Base-by-base conservation (phyloP, 2,888 invertebrate genomes). In the Agriotes lineatus region DNA sequence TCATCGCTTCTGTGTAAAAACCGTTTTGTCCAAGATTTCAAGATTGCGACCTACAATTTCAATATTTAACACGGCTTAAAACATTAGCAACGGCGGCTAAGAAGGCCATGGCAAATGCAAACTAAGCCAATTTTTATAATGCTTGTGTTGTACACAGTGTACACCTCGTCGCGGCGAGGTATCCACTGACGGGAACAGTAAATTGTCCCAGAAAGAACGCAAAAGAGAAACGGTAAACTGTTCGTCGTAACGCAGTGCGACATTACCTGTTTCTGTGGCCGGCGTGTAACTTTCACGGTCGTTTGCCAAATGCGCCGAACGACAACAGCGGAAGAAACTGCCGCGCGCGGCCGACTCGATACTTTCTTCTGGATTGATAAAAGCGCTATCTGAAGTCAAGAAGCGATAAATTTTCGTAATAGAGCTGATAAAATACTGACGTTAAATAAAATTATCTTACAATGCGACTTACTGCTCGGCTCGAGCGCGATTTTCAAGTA, bases 141-240 rank as follows among this genome's bases (percentile, higher is more conserved):
- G n/a, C n/a, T n/a, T n/a, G n/a, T n/a, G n/a, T n/a, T n/a, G n/a
- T n/a, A n/a, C n/a, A n/a, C 10, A 4, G 52, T 52, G 18, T n/a
- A 52, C 16, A 18, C 33, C 18, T 33, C 4, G n/a, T 30, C 30
- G 12, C 10, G 16, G 16, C 33, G 19, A 33, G 18, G 33, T 52
- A 52, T 52, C 52, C n/a, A 44, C 25, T 59, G 45, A 33, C 42
- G 18, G 20, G 62, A 72, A 70, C 72, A 72, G 68, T 72, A 70
- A 62, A 60, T 56, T 70, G 72, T 70, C 70, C 72, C 69, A 72
- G 66, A 72, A 70, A 69, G 18, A 61, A 39, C 54, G 25, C 35
- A 56, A 52, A 45, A 14, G 19, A 22, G 48, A 63, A 42, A 42
- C 37, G 44, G 52, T 54, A 54, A 63, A 63, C 22, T 63, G 20